A percentile compares a stretch with the other conserved stretches of the same genome.
These are phyloP conservation scores for Cassiopea andromeda DNA, from an alignment of 30 jellyfish, hydroid and myxozoan genomes.

Conservation along the genomic window DNA sequence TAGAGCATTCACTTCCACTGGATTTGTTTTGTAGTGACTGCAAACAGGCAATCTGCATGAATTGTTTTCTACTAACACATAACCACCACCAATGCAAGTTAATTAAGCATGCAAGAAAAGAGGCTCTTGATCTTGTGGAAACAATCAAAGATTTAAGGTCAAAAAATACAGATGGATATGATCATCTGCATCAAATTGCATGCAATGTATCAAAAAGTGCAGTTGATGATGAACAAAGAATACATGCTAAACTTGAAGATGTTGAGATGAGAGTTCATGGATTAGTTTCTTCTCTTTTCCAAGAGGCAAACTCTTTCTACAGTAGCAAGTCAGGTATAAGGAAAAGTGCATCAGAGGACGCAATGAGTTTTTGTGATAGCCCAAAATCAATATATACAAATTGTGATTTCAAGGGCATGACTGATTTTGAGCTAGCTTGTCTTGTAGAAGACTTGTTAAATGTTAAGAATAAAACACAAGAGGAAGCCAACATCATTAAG, in stretches of 20 bases:
- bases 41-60: not conserved
- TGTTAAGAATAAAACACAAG: not conserved
- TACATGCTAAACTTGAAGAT: not conserved
- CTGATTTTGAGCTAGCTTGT: not conserved
- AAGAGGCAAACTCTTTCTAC: not conserved
- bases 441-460: not conserved
- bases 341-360: not conserved
- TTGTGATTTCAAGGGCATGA: not conserved
- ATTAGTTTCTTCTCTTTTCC: not conserved
- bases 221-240: not conserved
- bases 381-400: not conserved
- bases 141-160: not conserved
- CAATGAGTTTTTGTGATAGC: not conserved
- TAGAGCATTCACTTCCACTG: not conserved
- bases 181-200: not conserved
- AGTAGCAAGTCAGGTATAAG: not conserved
- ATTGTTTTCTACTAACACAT: not conserved
- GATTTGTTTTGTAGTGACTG: not conserved
- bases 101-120: not conserved
- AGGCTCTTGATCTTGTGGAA: not conserved
- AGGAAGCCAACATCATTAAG: not conserved
- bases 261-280: not conserved
- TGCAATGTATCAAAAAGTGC: not conserved
- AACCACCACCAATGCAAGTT: not conserved
- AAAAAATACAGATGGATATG: not conserved